Percentiles rank a stretch among this genome's conserved stretches.
These are phyloP conservation scores for Shinisaurus crocodilurus DNA, from an alignment of 2,113 vertebrate species.

Conservation along the genomic window DNA sequence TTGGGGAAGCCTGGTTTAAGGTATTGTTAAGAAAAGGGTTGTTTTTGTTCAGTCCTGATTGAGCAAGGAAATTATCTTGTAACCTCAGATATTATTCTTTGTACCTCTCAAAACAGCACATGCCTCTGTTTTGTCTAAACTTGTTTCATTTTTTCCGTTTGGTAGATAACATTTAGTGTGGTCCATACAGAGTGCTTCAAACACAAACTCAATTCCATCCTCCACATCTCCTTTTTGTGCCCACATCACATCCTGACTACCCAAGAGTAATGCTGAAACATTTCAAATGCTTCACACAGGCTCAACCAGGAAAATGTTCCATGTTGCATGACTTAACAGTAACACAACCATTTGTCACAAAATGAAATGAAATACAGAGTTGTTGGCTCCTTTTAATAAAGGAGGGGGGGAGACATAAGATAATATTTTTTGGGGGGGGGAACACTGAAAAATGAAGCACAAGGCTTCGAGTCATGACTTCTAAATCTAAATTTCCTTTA, in stretches of 20 bases:
- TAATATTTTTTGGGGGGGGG: neutral
- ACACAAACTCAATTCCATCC: neutral
- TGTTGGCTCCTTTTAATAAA: constrained; percentile 8
- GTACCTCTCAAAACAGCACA: neutral
- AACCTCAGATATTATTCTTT: neutral
- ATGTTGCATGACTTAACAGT: neutral
- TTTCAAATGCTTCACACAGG: neutral
- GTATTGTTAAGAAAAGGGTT: neutral
- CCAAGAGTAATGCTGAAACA: neutral
- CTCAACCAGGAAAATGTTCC: neutral
- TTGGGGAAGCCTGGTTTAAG: neutral
- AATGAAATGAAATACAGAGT: neutral
- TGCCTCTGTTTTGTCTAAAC: neutral
- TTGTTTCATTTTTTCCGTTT: neutral
- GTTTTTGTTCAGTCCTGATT: neutral
- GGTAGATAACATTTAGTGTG: neutral
- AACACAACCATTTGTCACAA: neutral
- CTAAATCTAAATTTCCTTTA: constrained; percentile 52
- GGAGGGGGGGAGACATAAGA: neutral
- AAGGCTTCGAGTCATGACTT: constrained; percentile 45
- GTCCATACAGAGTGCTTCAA: neutral
- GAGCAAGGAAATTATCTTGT: neutral
- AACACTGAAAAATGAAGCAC: constrained; percentile 15
- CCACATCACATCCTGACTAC: neutral
- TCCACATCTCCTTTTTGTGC: neutral